These are phyloP conservation scores for Micronisus gabar DNA, from an alignment of 2,113 vertebrate species.

Conservation along the genomic window DNA sequence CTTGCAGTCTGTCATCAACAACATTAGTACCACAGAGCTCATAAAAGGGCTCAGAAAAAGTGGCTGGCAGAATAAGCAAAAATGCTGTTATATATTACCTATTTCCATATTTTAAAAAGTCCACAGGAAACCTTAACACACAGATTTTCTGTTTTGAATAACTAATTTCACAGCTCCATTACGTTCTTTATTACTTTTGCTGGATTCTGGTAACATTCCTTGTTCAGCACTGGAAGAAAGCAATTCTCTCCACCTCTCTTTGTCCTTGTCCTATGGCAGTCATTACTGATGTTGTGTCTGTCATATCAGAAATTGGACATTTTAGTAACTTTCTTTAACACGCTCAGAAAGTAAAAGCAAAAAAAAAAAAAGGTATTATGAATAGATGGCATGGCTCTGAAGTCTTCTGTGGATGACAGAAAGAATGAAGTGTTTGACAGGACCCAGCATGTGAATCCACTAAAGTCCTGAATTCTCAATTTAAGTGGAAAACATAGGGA, in stretches of 20 bases:
- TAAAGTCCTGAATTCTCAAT: not conserved
- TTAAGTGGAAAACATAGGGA: not conserved
- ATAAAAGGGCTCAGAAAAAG: not conserved
- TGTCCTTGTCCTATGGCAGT: not conserved
- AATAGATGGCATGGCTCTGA: constrained; percentile 26
- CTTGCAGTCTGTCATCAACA: not conserved
- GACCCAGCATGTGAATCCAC: constrained; percentile 18
- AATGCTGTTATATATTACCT: not conserved
- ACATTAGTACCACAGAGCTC: not conserved
- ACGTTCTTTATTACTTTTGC: not conserved
- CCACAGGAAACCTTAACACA: not conserved
- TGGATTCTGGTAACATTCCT: not conserved
- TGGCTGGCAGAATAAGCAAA: not conserved
- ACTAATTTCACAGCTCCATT: not conserved
- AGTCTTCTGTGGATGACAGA: constrained; percentile 29
- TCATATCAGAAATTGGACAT: not conserved
- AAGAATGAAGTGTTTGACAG: constrained; percentile 44
- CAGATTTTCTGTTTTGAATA: not conserved
- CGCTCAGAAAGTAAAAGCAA: not conserved
- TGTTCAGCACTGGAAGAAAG: not conserved
- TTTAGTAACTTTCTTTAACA: constrained; percentile 23
- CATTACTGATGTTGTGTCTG: not conserved
- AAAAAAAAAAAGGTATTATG: not conserved
- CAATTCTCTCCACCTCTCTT: not conserved
- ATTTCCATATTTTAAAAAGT: not conserved